Evolutionary conservation across 2,113 vertebrate species (phyloP).

Genomic region (Microtus pennsylvanicus): DNA sequence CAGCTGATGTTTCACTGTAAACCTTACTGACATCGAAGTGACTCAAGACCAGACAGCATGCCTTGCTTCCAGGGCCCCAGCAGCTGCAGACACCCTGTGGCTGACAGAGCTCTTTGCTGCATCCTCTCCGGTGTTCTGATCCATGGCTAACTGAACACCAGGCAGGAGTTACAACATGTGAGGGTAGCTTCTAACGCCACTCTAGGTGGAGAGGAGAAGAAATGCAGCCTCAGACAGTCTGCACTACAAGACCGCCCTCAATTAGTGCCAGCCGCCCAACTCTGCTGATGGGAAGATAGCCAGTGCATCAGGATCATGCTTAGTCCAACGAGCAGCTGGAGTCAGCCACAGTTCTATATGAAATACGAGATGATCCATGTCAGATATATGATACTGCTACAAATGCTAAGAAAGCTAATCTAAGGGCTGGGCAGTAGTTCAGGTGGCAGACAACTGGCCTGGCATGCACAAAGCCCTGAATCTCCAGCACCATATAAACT

Average conservation of each 20-base stretch:
- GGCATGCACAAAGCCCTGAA: background rate
- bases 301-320: background rate
- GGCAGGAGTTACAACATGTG: background rate
- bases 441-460: background rate
- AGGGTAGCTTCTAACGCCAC: background rate
- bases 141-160: background rate
- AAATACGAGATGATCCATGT: background rate
- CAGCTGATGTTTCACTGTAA: background rate
- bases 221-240: background rate
- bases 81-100: background rate
- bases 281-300: background rate
- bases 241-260: slow-evolving; percentile 30
- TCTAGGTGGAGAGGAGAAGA: background rate
- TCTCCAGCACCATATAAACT: background rate
- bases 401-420: background rate
- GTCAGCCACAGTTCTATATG: background rate
- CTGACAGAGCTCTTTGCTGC: background rate
- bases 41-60: background rate
- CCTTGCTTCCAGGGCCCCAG: background rate
- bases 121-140: background rate
- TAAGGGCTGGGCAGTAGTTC: background rate
- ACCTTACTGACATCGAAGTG: background rate
- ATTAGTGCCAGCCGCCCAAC: background rate
- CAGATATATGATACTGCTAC: background rate
- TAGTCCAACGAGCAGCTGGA: background rate